phyloP scores from a whole-genome alignment of 2,113 vertebrate genomes.

The Rhinopomastus cyanomelas region DNA sequence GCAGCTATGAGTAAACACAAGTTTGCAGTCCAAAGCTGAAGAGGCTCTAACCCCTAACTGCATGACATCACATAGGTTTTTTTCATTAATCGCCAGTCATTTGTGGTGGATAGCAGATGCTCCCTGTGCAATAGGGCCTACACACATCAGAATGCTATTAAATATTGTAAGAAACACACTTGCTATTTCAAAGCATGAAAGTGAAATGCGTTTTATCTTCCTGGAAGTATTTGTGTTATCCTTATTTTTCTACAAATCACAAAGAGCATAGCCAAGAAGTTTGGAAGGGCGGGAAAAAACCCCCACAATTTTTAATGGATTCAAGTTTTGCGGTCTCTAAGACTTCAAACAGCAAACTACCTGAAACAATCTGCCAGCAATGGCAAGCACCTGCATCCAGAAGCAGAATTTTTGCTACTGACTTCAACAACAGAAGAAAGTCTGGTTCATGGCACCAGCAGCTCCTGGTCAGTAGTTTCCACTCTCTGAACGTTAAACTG shows the following conservation, averaged over 20 bases:
- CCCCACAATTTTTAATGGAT: accelerated
- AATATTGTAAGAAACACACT: not conserved
- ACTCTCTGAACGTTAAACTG: not conserved
- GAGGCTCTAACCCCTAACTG: not conserved
- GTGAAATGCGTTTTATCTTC: not conserved
- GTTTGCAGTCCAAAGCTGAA: not conserved
- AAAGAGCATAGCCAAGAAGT: not conserved
- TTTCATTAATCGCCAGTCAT: not conserved
- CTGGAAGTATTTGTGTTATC: not conserved
- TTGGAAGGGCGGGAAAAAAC: not conserved
- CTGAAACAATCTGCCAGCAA: not conserved
- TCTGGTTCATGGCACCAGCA: accelerated
- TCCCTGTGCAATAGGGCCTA: not conserved
- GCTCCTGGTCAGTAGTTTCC: accelerated
- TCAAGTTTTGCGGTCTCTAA: not conserved
- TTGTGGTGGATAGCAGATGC: not conserved
- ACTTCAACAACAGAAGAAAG: not conserved
- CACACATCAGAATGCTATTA: accelerated
- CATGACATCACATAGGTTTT: not conserved
- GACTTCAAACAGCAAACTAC: not conserved
- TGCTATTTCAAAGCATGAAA: not conserved
- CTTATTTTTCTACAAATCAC: not conserved
- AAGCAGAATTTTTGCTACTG: not conserved
- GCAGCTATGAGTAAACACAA: not conserved
- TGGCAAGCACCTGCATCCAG: accelerated